Percentiles rank a stretch among this genome's conserved stretches.
Evolutionary conservation across 2,113 vertebrate genomes (phyloP).

Genomic region (Prionailurus bengalensis): DNA sequence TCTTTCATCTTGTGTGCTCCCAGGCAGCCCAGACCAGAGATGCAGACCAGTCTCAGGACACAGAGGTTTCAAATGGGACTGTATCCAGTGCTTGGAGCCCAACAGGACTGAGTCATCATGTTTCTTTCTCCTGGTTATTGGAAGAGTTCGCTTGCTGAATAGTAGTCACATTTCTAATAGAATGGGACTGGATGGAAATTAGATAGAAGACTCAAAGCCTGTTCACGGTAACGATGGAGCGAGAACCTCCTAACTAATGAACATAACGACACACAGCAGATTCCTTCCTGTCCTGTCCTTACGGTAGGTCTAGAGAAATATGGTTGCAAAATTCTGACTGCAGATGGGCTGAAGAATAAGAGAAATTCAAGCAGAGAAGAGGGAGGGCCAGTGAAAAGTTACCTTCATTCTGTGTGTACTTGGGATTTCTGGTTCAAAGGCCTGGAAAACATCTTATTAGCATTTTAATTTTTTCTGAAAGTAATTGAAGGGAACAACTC

Average conservation of each 20-base stretch:
- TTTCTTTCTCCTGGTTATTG: slow-evolving; percentile 11
- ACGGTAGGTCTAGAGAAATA: neutral
- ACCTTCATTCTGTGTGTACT: neutral
- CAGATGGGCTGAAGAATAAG: neutral
- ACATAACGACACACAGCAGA: neutral
- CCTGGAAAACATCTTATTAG: slow-evolving; percentile 21
- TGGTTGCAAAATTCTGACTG: neutral
- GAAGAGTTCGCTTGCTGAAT: neutral
- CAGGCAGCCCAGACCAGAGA: neutral
- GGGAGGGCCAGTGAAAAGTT: neutral
- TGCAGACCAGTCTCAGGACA: neutral
- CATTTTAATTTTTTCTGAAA: slow-evolving; percentile 43
- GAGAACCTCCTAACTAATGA: neutral
- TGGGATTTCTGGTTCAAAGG: slow-evolving; percentile 47
- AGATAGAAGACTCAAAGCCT: neutral
- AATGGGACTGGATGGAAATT: neutral
- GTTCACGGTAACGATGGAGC: neutral
- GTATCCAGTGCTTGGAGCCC: neutral
- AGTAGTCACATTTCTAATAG: slow-evolving; percentile 41
- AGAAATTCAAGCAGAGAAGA: neutral
- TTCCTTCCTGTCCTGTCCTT: neutral
- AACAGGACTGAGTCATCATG: neutral
- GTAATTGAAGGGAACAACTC: neutral
- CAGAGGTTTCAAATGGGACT: neutral
- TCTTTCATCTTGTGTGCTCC: neutral